A percentile compares a stretch with the other conserved stretches of the same genome.
Evolutionary conservation across 2,113 vertebrate genomes (phyloP).

Genomic region (Ifrita kowaldi): DNA sequence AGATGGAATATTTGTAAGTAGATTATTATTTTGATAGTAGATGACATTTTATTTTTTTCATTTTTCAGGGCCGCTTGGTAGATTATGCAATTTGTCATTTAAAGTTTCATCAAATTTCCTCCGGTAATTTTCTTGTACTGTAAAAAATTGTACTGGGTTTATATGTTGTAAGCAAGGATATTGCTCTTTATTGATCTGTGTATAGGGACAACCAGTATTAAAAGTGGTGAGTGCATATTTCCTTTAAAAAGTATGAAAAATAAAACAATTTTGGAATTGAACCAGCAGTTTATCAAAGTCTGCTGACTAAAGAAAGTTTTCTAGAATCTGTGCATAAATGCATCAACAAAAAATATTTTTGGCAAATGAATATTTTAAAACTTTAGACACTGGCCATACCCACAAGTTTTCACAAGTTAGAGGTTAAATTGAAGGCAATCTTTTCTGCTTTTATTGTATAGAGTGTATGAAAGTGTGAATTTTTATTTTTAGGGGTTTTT

Average conservation of each 20-base stretch:
- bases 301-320: neutral
- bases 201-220: neutral
- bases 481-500: neutral
- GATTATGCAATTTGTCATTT: neutral
- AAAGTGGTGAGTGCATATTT: neutral
- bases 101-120: neutral
- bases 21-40: neutral
- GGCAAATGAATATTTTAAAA: neutral
- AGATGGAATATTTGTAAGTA: neutral
- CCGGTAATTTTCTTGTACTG: neutral
- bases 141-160: neutral
- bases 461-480: neutral
- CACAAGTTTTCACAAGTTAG: neutral
- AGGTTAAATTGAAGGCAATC: neutral
- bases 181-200: neutral
- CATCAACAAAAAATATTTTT: neutral
- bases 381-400: neutral
- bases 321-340: neutral
- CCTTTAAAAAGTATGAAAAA: neutral
- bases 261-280: neutral
- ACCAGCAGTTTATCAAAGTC: neutral
- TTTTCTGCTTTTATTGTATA: neutral
- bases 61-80: neutral
- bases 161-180: neutral
- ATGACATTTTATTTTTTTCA: neutral